Conservation (phyloP, 2,797 vertebrate genomes). For the Chanos chanos region DNA sequence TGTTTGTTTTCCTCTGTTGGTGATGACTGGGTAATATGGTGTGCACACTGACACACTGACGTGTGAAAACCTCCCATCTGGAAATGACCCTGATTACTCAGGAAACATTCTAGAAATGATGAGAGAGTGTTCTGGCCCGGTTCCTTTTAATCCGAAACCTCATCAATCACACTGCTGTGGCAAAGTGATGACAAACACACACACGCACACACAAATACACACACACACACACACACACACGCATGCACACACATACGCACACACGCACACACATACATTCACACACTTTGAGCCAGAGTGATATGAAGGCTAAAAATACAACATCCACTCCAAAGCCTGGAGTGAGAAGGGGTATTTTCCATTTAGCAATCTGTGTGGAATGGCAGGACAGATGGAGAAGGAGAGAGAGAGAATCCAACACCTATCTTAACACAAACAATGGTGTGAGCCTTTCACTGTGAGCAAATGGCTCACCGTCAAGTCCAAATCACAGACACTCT, state of each 20-base stretch:
- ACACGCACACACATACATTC: conserved; percentile 4
- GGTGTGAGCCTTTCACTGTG: too few relatives aligned
- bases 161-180: conserved; percentile 9
- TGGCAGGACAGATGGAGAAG: conserved; percentile 17
- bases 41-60: background rate
- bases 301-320: conserved; percentile 38
- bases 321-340: conserved; percentile 1
- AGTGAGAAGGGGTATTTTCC: conserved; percentile 17
- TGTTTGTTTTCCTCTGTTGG: background rate
- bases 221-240: conserved; percentile 6
- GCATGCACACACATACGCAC: background rate
- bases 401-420: background rate
- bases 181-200: conserved; percentile 16
- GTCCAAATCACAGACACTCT: too few relatives aligned
- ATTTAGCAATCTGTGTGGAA: conserved; percentile 24
- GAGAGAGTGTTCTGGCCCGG: background rate
- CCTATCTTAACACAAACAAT: too few relatives aligned
- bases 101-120: background rate
- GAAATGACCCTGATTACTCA: too few relatives aligned
- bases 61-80: too few relatives aligned
- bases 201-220: conserved; percentile 10
- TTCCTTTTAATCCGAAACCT: conserved; percentile 15
- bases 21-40: background rate
- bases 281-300: background rate
- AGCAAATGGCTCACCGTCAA: too few relatives aligned